Evolutionary conservation across 2,888 invertebrate genomes (phyloP), one percentile per base, ranked within the genome.

Genomic region (Temnothorax ravouxi): DNA sequence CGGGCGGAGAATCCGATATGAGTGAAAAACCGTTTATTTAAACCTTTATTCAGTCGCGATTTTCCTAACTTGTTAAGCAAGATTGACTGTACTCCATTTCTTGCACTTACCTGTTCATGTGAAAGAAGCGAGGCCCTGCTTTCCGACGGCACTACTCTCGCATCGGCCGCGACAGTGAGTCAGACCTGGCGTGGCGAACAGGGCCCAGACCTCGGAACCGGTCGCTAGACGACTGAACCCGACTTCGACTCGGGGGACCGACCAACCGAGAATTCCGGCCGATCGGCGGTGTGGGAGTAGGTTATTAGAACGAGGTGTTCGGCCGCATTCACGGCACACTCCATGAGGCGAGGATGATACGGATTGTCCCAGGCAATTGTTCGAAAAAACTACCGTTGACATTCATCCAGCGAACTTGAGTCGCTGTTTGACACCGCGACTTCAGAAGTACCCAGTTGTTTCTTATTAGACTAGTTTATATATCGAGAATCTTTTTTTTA

Each of bases 271-370:
- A 2, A 21, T 47, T 62, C 64, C 52, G 72, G 69, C 50, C 56
- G 38, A 29, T 50, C n/a, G 54, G 11, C 59, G 79, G 87, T 90
- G 93, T 93, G 91, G 92, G 93, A 94, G 94, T 94, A 94, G 94
- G 94, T 94, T 93, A 94, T 93, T 93, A 91, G 93, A 94, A 92
- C 94, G 89, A 88, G 86, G 85, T 89, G 84, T 84, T 87, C 86
- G 83, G 83, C 59, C 84, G 88, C 88, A 87, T 89, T 91, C 87
- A 72, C 84, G 52, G 61, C 88, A 87, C 83, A 85, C 18, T 59
- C 38, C 80, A 41, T 47, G 25, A 72, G 64, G 77, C 41, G 50
- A 86, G 38, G 25, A 71, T 34, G 34, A 25, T 71, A 59, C 34
- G 2, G 15, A 67, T 54, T 29, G n/a, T 79, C 59, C n/a, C 25